Evolutionary conservation across 2,797 vertebrate genomes (phyloP), one percentile per base, ranked within the genome.

Genomic region (Emys orbicularis): DNA sequence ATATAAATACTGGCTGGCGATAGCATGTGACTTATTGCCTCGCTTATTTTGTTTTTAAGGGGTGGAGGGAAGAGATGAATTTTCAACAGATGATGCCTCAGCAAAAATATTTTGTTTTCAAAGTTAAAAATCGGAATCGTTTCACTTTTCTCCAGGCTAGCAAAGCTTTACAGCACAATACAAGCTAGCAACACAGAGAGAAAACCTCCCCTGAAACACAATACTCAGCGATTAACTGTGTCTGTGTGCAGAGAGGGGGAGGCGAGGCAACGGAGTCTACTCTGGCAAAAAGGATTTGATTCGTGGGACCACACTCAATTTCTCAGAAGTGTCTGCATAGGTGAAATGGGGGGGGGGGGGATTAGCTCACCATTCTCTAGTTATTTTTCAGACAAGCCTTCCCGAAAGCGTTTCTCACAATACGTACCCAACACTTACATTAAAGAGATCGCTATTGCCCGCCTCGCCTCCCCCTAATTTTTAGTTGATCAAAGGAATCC

Each of bases 1-100:
- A 93, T 92, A 91, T 92, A 97, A 96, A 97, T 94, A 94, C 68
- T 89, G 86, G 81, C 84, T 90, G 86, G 54, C 93, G 88, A 97
- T 96, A 95, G 94, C 89, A 91, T 90, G 90, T 94, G 94, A 94
- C 96, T 96, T 95, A 74, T 0, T 89, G 94, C 92, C 84, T 95
- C 59, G 74, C 84, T 95, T 80, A 91, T 92, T 6, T 44, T 74
- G 87, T 83, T 81, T 6, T 77, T 88, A 74, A 16, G 47, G 53
- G 11, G 49, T 23, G 49, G n/a, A 6, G 2, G 3, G 21, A 21
- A 37, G 56, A 5, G 21, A 15, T 5, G n/a, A 21, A 31, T 21
- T 27, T 65, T 59, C 57, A 44, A 27, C 82, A 0, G 7, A 19
- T 18, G 44, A 37, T 59, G 16, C 74, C 57, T 44, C 2, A 80